Evolutionary conservation across 2,113 vertebrate genomes (phyloP), one percentile per base, ranked within the genome.

Genomic region (Rhinogobius similis): DNA sequence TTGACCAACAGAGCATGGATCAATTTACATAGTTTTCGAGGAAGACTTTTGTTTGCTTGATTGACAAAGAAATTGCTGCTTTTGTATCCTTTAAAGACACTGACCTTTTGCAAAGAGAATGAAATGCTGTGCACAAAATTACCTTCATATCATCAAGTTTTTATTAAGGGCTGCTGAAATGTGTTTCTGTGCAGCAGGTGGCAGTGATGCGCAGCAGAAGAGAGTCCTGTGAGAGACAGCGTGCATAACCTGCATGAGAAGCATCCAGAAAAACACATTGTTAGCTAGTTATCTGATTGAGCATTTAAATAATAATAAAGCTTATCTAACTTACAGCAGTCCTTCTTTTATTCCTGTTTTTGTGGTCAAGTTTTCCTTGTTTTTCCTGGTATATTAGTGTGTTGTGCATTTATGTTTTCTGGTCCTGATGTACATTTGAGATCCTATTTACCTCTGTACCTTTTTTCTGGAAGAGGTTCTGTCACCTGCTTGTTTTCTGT

Each of bases 121-220:
- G 26, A 55, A 61, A 13, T 10, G 10, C 18, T 55, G 21, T 52
- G n/a, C 21, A 23, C 48, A 52, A 52, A 56, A 26, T 26, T 13
- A 56, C 50, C 50, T 8, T n/a, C 21, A 14, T 43, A 12, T 43
- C 44, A 23, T 53, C 10, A 23, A 23, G 50, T 12, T 53, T 26
- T 26, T 1, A 13, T 24, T 10, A 21, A 52, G 52, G 23, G 1
- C 52, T 23, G 0, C 50, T 23, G 29, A 4, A 56, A 13, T 48
- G 14, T 16, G 5, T 5, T 13, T 12, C 53, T 74, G 58, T 65
- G 72, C 90, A 79, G 82, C 26, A 72, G 89, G 78, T 84, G 90
- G 79, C 86, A 77, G 85, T 78, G 65, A 58, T 77, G 76, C 52
- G 43, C 53, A 78, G 62, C 43, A n/a, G 0, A 36, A 66, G 32